These are phyloP conservation scores for Odontomachus brunneus DNA, from an alignment of 1,140 invertebrate genomes.

Conservation along the genomic window DNA sequence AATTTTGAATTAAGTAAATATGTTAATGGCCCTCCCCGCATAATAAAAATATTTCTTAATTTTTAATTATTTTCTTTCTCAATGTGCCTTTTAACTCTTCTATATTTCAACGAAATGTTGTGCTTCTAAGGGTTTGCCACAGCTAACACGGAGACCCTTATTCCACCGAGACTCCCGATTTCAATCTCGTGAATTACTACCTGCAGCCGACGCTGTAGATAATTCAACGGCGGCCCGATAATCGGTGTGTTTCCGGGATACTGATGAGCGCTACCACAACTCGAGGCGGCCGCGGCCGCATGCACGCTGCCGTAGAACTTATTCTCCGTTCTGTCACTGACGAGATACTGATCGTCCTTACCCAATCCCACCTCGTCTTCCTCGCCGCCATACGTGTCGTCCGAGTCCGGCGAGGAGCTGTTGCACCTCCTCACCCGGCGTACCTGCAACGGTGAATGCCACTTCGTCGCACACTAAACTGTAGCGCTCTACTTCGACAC, in stretches of 20 bases:
- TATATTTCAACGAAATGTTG: neutral
- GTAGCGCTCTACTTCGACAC: neutral
- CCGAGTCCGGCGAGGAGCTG: conserved; percentile 92
- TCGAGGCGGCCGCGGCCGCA: conserved; percentile 81
- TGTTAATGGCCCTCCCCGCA: too few species aligned
- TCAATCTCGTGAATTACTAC: conserved; percentile 61
- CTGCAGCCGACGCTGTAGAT: conserved; percentile 82
- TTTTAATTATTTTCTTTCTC: too few species aligned
- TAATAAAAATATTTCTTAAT: too few species aligned
- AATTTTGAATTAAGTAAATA: too few species aligned
- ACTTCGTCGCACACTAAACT: neutral
- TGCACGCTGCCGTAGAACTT: conserved; percentile 92
- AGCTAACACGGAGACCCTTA: neutral
- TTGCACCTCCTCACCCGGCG: conserved; percentile 89
- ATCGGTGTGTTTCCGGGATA: conserved; percentile 83
- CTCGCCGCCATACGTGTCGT: conserved; percentile 92
- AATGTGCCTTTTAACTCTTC: too few species aligned
- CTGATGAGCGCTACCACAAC: conserved; percentile 82
- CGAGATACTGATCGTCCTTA: conserved; percentile 93
- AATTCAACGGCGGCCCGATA: conserved; percentile 83
- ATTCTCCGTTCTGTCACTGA: conserved; percentile 93
- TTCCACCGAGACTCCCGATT: neutral
- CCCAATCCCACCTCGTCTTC: conserved; percentile 91
- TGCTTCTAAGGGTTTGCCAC: neutral
- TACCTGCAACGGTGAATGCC: conserved; percentile 80